Conservation (phyloP, 64 coral and sea anemone species). For the Stichodactyla helianthus region DNA sequence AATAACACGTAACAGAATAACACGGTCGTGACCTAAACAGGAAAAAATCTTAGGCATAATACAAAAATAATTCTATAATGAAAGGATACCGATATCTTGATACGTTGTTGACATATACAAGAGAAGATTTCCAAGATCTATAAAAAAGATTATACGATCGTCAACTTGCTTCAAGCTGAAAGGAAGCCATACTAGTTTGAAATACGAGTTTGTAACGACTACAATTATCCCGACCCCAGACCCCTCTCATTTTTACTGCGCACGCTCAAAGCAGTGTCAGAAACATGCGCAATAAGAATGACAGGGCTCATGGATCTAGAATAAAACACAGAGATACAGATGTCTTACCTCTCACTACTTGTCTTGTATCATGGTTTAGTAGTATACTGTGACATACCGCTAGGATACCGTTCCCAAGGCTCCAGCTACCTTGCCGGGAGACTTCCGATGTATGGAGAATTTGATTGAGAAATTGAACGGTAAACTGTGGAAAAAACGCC, state of each 20-base stretch:
- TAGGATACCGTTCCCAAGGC: constrained; percentile 72
- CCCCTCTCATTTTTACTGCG: background rate
- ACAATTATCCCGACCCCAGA: background rate
- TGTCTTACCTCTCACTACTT: constrained; percentile 61
- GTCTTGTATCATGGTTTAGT: constrained; percentile 67
- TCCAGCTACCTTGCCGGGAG: constrained; percentile 41
- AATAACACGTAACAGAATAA: no score
- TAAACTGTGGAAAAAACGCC: constrained; percentile 41
- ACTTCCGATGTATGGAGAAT: constrained; percentile 60
- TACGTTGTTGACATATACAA: constrained; percentile 62
- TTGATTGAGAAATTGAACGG: constrained; percentile 61
- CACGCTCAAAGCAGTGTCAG: background rate
- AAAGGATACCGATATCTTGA: constrained; percentile 86
- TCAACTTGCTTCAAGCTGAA: no score
- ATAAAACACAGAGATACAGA: background rate
- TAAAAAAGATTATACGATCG: background rate
- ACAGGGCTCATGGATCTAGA: background rate
- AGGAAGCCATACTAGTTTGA: no score
- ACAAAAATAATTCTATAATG: background rate
- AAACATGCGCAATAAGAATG: background rate
- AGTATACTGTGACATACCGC: constrained; percentile 83
- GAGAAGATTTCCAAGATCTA: constrained; percentile 81
- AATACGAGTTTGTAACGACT: no score
- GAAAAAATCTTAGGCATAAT: no score
- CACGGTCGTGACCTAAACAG: no score